A percentile compares a stretch with the other conserved stretches of the same genome.
phyloP scores from a whole-genome alignment of 2,888 invertebrate species.

The Zygaena filipendulae region DNA sequence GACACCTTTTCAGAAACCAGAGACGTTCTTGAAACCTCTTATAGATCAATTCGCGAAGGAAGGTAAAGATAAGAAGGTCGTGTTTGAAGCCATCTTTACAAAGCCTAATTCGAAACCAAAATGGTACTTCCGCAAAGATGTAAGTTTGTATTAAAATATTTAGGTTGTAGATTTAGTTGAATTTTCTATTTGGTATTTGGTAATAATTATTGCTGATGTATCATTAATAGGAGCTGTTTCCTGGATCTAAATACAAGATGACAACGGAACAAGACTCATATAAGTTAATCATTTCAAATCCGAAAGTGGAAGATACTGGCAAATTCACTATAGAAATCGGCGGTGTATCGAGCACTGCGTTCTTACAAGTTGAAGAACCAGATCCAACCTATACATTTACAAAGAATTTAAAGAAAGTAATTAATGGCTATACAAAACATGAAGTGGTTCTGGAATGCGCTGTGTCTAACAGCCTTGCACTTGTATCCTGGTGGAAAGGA shows the following conservation, averaged over 20 bases:
- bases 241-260: slow-evolving; percentile 97
- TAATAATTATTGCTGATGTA: neutral
- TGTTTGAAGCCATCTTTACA: slow-evolving; percentile 94
- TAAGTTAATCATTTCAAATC: slow-evolving; percentile 87
- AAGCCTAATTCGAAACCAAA: slow-evolving; percentile 95
- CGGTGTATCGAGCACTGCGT: slow-evolving; percentile 87
- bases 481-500: slow-evolving; percentile 93
- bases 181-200: neutral
- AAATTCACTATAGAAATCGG: slow-evolving; percentile 96
- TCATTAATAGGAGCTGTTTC: slow-evolving; percentile 87
- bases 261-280: slow-evolving; percentile 92
- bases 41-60: slow-evolving; percentile 95
- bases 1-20: slow-evolving; percentile 81
- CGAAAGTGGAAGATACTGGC: slow-evolving; percentile 96
- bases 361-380: slow-evolving; percentile 96
- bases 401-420: slow-evolving; percentile 88
- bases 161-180: neutral
- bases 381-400: slow-evolving; percentile 95
- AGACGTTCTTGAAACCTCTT: slow-evolving; percentile 92
- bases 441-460: slow-evolving; percentile 93
- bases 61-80: slow-evolving; percentile 95
- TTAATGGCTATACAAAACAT: slow-evolving; percentile 90
- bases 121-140: slow-evolving; percentile 93
- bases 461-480: slow-evolving; percentile 93
- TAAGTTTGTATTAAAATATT: slow-evolving; percentile 62